A percentile compares a stretch with the other conserved stretches of the same genome.
These are phyloP conservation scores for Empidonax traillii DNA, from an alignment of 2,113 vertebrate genomes.

Conservation along the genomic window DNA sequence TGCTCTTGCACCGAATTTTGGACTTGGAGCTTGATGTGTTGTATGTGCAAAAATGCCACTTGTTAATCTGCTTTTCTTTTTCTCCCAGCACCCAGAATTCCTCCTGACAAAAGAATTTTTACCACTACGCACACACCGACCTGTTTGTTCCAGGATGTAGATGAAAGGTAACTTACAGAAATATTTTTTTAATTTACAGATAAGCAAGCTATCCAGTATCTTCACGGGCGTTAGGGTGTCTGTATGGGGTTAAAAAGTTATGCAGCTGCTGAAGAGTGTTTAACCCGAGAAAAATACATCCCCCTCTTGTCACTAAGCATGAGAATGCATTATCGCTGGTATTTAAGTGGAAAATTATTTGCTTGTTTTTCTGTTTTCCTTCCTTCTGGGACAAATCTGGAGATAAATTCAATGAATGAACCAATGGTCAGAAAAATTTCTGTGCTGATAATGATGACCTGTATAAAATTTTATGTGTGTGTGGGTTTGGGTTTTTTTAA, in stretches of 20 bases:
- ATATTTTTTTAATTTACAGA: background rate
- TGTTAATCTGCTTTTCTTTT: constrained; percentile 5
- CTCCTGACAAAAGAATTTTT: constrained; percentile 93
- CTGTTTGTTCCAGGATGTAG: constrained; percentile 94
- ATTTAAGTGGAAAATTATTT: background rate
- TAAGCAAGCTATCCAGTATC: background rate
- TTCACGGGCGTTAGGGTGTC: background rate
- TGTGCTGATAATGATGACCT: background rate
- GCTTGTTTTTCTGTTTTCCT: background rate
- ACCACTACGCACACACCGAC: constrained; percentile 93
- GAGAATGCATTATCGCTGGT: background rate
- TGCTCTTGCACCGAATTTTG: background rate
- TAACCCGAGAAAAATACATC: background rate
- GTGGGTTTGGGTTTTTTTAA: background rate
- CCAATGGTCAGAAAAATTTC: background rate
- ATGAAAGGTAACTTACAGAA: constrained; percentile 81
- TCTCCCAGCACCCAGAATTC: constrained; percentile 88
- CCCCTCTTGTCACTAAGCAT: background rate
- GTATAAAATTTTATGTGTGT: background rate
- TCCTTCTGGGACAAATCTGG: background rate
- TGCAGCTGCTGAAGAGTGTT: background rate
- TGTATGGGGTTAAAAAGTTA: background rate
- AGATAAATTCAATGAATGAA: background rate
- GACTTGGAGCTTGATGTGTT: background rate
- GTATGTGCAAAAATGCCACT: accelerated